Base-by-base conservation (phyloP, 2,797 vertebrate genomes). In the Galagoides demidoff region DNA sequence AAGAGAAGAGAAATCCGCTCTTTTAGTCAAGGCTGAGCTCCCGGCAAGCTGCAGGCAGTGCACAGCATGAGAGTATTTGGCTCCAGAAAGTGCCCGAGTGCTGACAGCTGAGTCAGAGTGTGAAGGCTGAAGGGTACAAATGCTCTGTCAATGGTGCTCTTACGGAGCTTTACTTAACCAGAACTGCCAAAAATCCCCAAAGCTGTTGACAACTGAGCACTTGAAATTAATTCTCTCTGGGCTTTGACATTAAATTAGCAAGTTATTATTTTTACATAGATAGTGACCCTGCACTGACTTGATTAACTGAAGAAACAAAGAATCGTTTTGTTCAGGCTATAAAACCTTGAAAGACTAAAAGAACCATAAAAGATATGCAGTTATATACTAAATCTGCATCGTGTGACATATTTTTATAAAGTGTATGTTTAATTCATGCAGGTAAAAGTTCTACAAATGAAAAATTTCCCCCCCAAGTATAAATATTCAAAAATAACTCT, bases 21-120 rank as follows among this genome's bases (percentile, higher is more conserved):
- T 99, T 99, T 99, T 98, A 99, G 99, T 99, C 99, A 99, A 99
- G 99, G 99, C 98, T 98, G 98, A 99, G 99, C 99, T 99, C 96
- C 98, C 98, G 99, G 99, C 98, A 96, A 99, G 99, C 99, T 99
- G 99, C 99, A 99, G 99, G 99, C 99, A 98, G 98, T 97, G 98
- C 99, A 98, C 99, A 99, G 99, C 99, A 97, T 99, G 99, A 99
- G 98, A 98, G 98, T 98, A 98, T 98, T 99, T 99, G 99, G 99
- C 99, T 99, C 98, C 98, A 98, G 98, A 99, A 99, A 98, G 98
- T 97, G 99, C 98, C 99, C 99, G 98, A 98, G 99, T 99, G 99
- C 98, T 99, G 99, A 99, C 99, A 99, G 99, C 99, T 99, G 98
- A 98, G 61, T 95, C 97, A 99, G 99, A 99, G 99, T 99, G 98